phyloP scores from a whole-genome alignment of 2,113 vertebrate species.

The Gobius niger region DNA sequence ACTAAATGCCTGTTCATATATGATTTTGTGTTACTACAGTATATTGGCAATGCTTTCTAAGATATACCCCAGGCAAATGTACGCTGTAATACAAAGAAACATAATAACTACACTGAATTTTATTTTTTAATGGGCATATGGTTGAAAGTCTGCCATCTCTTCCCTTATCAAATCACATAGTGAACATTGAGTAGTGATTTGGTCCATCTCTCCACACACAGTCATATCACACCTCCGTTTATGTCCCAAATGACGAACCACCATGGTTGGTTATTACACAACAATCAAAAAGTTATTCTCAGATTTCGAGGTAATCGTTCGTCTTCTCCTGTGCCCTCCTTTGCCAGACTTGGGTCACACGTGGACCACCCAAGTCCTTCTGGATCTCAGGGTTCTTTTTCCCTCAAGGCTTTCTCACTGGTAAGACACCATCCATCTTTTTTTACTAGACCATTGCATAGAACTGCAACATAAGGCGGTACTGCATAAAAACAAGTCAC shows the following conservation, averaged over 20 bases:
- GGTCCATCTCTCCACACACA: background rate
- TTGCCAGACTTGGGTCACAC: conserved; percentile 40
- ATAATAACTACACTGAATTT: conserved; percentile 1
- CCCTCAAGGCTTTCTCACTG: conserved; percentile 83
- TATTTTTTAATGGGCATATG: background rate
- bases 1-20: too few species aligned
- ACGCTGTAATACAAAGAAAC: background rate
- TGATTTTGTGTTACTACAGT: too few species aligned
- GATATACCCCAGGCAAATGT: too few species aligned
- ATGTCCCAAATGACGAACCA: conserved; percentile 20
- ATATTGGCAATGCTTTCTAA: too few species aligned
- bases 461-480: background rate
- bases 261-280: conserved; percentile 8
- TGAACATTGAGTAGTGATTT: background rate
- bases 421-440: conserved; percentile 47
- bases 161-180: background rate
- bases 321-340: background rate
- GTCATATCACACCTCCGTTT: conserved; percentile 28
- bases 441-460: conserved; percentile 3
- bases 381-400: conserved; percentile 81
- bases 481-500: background rate
- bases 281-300: conserved; percentile 13
- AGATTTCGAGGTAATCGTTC: conserved; percentile 3
- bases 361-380: conserved; percentile 79
- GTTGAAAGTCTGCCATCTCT: conserved; percentile 7